These are phyloP conservation scores for Myripristis murdjan DNA, from an alignment of 2,797 vertebrate species.

Conservation along the genomic window DNA sequence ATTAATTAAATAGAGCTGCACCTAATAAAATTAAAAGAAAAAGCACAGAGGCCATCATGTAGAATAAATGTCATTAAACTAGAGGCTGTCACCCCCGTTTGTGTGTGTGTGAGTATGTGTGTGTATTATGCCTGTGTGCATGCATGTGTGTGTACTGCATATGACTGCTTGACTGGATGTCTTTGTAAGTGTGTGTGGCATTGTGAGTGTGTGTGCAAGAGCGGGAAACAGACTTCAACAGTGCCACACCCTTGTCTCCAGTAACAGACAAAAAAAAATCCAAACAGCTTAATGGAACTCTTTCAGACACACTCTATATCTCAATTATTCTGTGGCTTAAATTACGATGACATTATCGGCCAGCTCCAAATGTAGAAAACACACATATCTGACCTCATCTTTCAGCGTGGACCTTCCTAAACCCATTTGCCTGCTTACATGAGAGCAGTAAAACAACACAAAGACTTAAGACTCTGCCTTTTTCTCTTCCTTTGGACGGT, in stretches of 20 bases:
- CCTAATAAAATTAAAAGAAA: constrained; percentile 57
- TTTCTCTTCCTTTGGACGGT: constrained; percentile 93
- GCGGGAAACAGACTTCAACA: constrained; percentile 75
- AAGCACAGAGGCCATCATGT: constrained; percentile 52
- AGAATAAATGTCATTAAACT: constrained; percentile 70
- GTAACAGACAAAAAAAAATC: constrained; percentile 85
- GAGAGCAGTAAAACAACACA: constrained; percentile 80
- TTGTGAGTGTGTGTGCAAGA: constrained; percentile 51
- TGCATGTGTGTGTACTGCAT: not conserved
- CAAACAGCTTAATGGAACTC: constrained; percentile 91
- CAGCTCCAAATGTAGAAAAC: constrained; percentile 77
- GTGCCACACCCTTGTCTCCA: constrained; percentile 92
- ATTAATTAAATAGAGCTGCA: constrained; percentile 68
- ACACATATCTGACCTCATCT: constrained; percentile 83
- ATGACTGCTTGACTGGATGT: constrained; percentile 53
- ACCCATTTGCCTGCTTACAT: constrained; percentile 78
- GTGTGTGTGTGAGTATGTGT: constrained; percentile 12
- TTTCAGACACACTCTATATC: constrained; percentile 91
- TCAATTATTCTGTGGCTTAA: constrained; percentile 97
- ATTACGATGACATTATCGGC: constrained; percentile 89
- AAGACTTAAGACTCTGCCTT: constrained; percentile 72
- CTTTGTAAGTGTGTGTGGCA: constrained; percentile 33
- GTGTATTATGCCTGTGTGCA: not conserved
- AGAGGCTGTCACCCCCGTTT: constrained; percentile 40
- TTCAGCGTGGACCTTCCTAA: constrained; percentile 75